phyloP scores from a whole-genome alignment of 1,140 invertebrate species.

The Drosophila equinoxialis region DNA sequence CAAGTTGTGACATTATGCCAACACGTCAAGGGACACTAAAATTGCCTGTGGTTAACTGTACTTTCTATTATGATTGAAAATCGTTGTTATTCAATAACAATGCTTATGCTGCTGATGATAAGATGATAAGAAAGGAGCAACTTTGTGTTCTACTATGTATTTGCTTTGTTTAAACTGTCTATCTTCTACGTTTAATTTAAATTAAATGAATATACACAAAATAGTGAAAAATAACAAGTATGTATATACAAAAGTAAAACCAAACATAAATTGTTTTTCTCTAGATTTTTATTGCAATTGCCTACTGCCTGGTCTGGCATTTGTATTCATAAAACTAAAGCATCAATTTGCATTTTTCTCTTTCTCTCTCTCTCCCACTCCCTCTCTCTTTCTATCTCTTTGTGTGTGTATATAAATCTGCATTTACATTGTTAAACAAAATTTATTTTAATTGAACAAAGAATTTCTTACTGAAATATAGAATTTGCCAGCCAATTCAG shows the following conservation, averaged over 20 bases:
- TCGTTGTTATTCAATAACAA: slow-evolving; percentile 33
- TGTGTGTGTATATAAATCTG: background rate
- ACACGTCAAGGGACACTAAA: slow-evolving; percentile 22
- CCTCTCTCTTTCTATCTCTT: no score
- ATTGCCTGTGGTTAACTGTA: slow-evolving; percentile 33
- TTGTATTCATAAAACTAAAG: slow-evolving; percentile 3
- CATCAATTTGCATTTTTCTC: slow-evolving; percentile 5
- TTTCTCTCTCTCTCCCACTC: background rate
- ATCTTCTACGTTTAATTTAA: background rate
- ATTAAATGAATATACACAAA: slow-evolving; percentile 4
- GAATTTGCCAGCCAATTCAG: background rate
- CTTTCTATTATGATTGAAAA: slow-evolving; percentile 56
- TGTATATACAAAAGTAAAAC: background rate
- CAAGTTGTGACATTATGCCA: slow-evolving; percentile 37
- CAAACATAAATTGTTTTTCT: background rate
- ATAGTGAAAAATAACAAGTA: background rate
- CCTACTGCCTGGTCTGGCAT: slow-evolving; percentile 1
- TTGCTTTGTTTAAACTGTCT: background rate
- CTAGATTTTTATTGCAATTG: slow-evolving; percentile 2
- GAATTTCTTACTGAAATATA: background rate
- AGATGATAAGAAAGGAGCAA: slow-evolving; percentile 8
- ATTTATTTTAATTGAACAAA: slow-evolving; percentile 9
- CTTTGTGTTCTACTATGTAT: background rate
- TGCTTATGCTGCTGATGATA: slow-evolving; percentile 19
- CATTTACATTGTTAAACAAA: slow-evolving; percentile 1